These are phyloP conservation scores for Capromys pilorides DNA, from an alignment of 2,797 vertebrate genomes.

Conservation along the genomic window DNA sequence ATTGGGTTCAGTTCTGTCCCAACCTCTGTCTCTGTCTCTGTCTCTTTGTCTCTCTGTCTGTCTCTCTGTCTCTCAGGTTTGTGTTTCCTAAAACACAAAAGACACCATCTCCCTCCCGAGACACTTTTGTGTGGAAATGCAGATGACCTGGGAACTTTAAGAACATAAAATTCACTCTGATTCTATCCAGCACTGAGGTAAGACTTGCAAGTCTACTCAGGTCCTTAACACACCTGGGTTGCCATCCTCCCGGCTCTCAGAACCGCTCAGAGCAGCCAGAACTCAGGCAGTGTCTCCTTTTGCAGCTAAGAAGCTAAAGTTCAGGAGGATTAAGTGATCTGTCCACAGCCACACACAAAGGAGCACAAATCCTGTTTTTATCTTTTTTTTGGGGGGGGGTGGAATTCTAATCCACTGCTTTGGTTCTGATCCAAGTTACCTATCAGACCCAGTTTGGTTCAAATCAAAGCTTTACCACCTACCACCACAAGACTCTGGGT, in stretches of 20 bases:
- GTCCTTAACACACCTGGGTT: neutral
- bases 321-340: constrained; percentile 22
- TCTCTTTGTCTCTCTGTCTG: neutral
- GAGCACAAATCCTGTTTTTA: neutral
- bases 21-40: neutral
- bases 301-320: constrained; percentile 4
- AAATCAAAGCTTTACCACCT: neutral
- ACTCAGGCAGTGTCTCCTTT: neutral
- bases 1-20: neutral
- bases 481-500: neutral
- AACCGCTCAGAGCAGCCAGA: neutral
- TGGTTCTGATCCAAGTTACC: neutral
- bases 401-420: neutral
- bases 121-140: constrained; percentile 12
- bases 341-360: neutral
- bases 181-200: neutral
- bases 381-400: neutral
- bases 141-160: neutral
- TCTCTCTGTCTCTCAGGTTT: neutral
- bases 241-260: neutral
- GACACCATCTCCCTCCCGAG: neutral
- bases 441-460: neutral
- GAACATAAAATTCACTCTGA: neutral
- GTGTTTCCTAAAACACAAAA: neutral
- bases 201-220: neutral